phyloP scores from a whole-genome alignment of 2,113 vertebrate species.

The Genyomyrus donnyi region DNA sequence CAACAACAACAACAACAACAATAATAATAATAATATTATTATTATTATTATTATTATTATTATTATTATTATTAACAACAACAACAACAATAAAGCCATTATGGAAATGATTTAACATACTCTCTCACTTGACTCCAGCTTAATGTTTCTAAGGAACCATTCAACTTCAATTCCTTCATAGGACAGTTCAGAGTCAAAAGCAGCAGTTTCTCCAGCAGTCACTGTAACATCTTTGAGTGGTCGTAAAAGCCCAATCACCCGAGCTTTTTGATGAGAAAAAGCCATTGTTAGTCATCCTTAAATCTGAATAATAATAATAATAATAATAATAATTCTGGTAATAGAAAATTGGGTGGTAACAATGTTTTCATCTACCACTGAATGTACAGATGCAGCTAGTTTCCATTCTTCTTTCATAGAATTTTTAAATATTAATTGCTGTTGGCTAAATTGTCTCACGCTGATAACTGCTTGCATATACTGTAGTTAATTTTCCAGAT shows the following conservation, averaged over 20 bases:
- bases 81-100: neutral
- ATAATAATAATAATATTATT: neutral
- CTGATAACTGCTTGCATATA: neutral
- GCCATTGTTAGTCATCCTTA: conserved; percentile 50
- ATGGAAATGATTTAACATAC: conserved; percentile 57
- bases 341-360: neutral
- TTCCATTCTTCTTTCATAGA: neutral
- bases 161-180: conserved; percentile 87
- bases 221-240: conserved; percentile 87
- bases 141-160: conserved; percentile 84
- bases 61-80: too few species aligned
- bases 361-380: neutral
- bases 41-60: too few species aligned
- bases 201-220: conserved; percentile 90
- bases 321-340: neutral
- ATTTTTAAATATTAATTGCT: neutral
- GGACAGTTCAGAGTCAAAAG: conserved; percentile 91
- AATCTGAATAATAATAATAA: neutral
- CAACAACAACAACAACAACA: too few species aligned
- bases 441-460: neutral
- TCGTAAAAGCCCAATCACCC: conserved; percentile 74
- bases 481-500: neutral
- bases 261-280: conserved; percentile 79
- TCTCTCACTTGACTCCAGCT: conserved; percentile 83
- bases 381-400: neutral